phyloP scores from a whole-genome alignment of 2,888 invertebrate species.

The Erebia ligea region DNA sequence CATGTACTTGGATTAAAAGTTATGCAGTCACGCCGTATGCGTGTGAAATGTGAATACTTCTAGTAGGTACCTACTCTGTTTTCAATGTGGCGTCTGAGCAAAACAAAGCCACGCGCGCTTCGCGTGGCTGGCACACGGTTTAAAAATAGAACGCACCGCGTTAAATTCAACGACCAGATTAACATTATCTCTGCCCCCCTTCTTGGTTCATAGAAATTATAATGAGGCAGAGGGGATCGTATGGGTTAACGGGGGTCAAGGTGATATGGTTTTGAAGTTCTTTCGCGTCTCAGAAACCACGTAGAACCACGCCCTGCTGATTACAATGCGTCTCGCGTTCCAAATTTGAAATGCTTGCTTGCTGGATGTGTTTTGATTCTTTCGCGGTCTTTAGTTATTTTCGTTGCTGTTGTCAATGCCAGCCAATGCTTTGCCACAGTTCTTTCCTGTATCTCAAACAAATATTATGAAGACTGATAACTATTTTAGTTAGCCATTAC shows the following conservation, averaged over 20 bases:
- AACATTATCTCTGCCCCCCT: slow-evolving; percentile 49
- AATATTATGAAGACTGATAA: too few relatives aligned
- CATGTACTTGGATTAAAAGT: slow-evolving; percentile 26
- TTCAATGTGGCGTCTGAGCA: slow-evolving; percentile 62
- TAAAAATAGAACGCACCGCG: slow-evolving; percentile 69
- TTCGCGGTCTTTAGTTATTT: slow-evolving; percentile 14
- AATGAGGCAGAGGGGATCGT: slow-evolving; percentile 35
- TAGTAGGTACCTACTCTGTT: slow-evolving; percentile 37
- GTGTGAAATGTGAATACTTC: slow-evolving; percentile 63
- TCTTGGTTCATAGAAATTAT: slow-evolving; percentile 30
- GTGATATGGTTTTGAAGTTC: slow-evolving; percentile 46
- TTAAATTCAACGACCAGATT: slow-evolving; percentile 54
- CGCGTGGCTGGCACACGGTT: slow-evolving; percentile 69
- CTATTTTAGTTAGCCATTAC: too few relatives aligned
- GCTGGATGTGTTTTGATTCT: slow-evolving; percentile 40
- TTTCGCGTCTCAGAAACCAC: slow-evolving; percentile 48
- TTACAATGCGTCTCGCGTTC: slow-evolving; percentile 48
- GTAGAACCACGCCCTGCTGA: slow-evolving; percentile 70
- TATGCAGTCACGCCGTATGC: slow-evolving; percentile 61
- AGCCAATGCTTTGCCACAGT: neutral
- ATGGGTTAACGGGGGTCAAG: slow-evolving; percentile 47
- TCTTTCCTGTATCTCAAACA: too few relatives aligned
- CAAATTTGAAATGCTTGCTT: slow-evolving; percentile 53
- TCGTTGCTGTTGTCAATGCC: slow-evolving; percentile 25
- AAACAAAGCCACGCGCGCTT: slow-evolving; percentile 74